A percentile compares a stretch with the other conserved stretches of the same genome.
Conservation (phyloP, 2,888 invertebrate species). For the Campoplex nolae region DNA sequence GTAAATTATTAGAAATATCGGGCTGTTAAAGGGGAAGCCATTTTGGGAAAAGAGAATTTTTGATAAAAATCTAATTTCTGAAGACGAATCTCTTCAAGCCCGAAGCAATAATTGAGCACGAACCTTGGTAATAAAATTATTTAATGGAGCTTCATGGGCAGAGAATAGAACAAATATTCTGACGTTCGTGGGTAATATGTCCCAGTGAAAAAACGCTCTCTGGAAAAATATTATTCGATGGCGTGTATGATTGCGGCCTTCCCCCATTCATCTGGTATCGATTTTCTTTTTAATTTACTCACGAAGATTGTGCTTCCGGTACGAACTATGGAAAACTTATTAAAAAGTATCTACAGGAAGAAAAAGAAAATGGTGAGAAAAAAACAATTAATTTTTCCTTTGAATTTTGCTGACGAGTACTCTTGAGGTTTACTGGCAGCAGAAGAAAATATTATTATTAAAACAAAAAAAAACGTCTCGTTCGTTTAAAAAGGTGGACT, state of each 20-base stretch:
- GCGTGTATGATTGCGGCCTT: background rate
- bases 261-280: background rate
- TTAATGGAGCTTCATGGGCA: background rate
- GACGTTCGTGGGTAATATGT: background rate
- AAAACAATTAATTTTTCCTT: too few relatives aligned
- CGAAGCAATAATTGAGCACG: background rate
- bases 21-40: background rate
- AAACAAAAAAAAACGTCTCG: too few relatives aligned
- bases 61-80: background rate
- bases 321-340: background rate
- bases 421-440: too few relatives aligned
- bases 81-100: background rate
- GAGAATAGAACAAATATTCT: background rate
- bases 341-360: background rate
- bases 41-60: background rate
- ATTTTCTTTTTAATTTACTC: constrained; percentile 4
- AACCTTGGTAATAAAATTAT: background rate
- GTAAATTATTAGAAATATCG: background rate
- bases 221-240: background rate
- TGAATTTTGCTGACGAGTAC: too few relatives aligned
- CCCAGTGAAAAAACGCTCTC: background rate
- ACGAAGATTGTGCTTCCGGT: background rate
- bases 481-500: too few relatives aligned
- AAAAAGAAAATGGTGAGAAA: background rate
- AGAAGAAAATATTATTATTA: too few relatives aligned